Conservation (phyloP, 2,888 invertebrate genomes). For the Melikaiella ostensackeni region DNA sequence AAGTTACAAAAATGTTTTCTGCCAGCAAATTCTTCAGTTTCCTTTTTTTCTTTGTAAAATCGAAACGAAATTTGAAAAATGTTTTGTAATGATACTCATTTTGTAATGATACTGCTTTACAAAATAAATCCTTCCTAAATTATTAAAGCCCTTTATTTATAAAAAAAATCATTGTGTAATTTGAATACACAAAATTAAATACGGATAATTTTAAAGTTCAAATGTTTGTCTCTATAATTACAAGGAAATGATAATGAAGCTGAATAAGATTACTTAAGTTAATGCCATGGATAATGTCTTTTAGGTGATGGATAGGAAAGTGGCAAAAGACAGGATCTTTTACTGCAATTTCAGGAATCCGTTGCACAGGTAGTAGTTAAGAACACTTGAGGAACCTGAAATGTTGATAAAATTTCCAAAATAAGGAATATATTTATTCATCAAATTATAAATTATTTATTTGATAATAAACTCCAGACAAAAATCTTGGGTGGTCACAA, state of each 20-base stretch:
- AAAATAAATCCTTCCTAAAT: background rate
- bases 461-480: too few species aligned
- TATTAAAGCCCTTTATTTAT: background rate
- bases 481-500: too few species aligned
- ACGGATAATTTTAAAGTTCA: background rate
- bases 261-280: constrained; percentile 25
- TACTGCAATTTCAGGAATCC: constrained; percentile 66
- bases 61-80: too few species aligned
- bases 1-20: too few species aligned
- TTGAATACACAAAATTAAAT: background rate
- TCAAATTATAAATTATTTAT: too few species aligned
- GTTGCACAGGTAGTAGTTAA: constrained; percentile 65
- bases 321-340: constrained; percentile 52
- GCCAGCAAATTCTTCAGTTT: too few species aligned
- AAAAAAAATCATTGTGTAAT: background rate
- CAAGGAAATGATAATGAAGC: background rate
- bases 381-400: constrained; percentile 61
- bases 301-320: constrained; percentile 53
- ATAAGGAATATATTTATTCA: background rate
- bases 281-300: constrained; percentile 8
- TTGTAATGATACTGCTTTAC: too few species aligned
- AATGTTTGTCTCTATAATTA: background rate
- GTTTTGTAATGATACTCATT: too few species aligned
- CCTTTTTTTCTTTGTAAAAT: too few species aligned
- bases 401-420: constrained; percentile 39